phyloP scores from a whole-genome alignment of 2,888 invertebrate genomes.

The Melolontha melolontha region DNA sequence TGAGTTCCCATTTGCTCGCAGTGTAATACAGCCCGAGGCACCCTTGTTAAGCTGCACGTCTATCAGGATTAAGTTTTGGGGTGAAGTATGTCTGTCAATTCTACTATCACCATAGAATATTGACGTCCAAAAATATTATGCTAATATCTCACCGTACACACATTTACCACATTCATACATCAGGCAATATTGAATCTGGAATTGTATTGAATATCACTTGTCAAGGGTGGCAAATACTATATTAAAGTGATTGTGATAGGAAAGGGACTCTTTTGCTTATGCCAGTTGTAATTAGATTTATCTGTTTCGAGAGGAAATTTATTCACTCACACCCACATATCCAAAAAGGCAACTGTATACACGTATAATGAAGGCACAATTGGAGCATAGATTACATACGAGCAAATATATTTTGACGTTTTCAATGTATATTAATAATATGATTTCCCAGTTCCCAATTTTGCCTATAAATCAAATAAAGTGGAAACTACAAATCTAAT shows the following conservation, averaged over 20 bases:
- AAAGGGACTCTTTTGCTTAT: background rate
- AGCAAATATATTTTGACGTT: too few species aligned
- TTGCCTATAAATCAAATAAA: too few species aligned
- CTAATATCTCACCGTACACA: conserved; percentile 53
- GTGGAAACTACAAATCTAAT: too few species aligned
- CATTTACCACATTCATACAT: conserved; percentile 52
- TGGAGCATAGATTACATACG: too few species aligned
- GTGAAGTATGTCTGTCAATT: conserved; percentile 48
- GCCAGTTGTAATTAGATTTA: too few species aligned
- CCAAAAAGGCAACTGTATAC: too few species aligned
- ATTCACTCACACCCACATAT: too few species aligned
- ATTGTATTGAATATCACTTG: conserved; percentile 53
- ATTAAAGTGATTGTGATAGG: conserved; percentile 15
- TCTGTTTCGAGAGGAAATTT: too few species aligned
- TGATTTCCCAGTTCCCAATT: too few species aligned
- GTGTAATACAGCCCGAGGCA: conserved; percentile 45
- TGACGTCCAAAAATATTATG: conserved; percentile 58
- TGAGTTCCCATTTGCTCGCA: conserved; percentile 40
- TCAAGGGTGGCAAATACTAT: conserved; percentile 43
- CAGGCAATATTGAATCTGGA: conserved; percentile 54
- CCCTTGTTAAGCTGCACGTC: conserved; percentile 49
- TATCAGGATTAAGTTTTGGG: conserved; percentile 50
- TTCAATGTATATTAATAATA: too few species aligned
- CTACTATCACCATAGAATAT: conserved; percentile 48
- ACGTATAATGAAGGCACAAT: too few species aligned